Evolutionary conservation across 64 coral and sea anemone species (phyloP), one percentile per base, ranked within the genome.

Genomic region (Catalaphyllia jardinei): DNA sequence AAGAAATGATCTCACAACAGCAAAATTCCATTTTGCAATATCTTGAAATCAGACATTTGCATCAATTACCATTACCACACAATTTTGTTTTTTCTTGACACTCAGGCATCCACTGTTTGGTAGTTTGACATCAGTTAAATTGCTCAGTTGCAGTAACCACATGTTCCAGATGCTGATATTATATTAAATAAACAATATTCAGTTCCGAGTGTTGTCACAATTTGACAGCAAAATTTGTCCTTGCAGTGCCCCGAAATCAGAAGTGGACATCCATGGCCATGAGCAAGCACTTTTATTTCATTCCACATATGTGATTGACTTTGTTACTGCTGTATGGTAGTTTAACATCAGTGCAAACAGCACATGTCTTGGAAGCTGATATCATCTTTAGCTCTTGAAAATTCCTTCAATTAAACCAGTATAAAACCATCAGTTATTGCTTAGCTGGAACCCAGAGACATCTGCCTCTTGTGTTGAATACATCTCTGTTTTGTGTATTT

Each of bases 261-360:
- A 39, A 86, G 62, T 86, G 62, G 31, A 86, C 60, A 67, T 86
- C 82, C 4, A 86, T 86, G 82, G 82, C 82, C 62, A 69, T 86
- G 82, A 67, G 82, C 82, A 86, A 86, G 60, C 82, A 69, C 61
- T 86, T 86, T 86, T 38, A 86, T 86, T 86, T 86, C 60, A 71
- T 67, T 86, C 82, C 82, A 86, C 82, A 86, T 18, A 67, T 67
- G n/a, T n/a, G n/a, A n/a, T n/a, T n/a, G n/a, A n/a, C 78, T 52
- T 52, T 80, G 78, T 52, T 80, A 80, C 60, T 86, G 30, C 69
- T 86, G 82, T 86, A 86, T 86, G 82, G 62, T 86, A 35, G 62
- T 86, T 86, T 86, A 35, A 80, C 82, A 67, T 86, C 82, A 69
- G 82, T 71, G 82, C 82, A 86, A 86, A 86, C 82, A 86, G 82